Evolutionary conservation across 2,797 vertebrate genomes (phyloP).

Genomic region (Cuculus canorus): DNA sequence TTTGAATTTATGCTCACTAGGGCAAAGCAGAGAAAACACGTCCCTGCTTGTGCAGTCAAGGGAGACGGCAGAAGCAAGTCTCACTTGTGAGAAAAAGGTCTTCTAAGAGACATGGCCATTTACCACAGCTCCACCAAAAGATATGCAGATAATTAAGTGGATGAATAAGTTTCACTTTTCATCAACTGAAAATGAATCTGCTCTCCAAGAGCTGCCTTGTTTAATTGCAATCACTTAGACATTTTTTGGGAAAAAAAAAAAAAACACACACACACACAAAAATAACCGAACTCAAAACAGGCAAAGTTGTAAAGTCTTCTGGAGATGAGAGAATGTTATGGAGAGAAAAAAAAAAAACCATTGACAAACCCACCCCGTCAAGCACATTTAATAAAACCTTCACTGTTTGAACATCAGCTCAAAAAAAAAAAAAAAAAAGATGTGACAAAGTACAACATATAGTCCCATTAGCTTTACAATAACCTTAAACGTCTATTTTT

Average conservation of each 20-base stretch:
- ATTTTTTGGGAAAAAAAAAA: fast-evolving
- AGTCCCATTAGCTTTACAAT: neutral
- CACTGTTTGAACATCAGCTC: neutral
- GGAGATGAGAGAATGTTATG: neutral
- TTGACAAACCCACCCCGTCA: neutral
- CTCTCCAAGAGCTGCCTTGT: neutral
- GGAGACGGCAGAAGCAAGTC: neutral
- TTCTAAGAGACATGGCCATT: neutral
- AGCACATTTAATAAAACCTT: fast-evolving
- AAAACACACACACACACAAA: no score
- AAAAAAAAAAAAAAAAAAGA: neutral
- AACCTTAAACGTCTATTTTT: fast-evolving
- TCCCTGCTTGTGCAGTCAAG: neutral
- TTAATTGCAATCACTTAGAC: neutral
- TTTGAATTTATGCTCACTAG: neutral
- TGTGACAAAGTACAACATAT: neutral
- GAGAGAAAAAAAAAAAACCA: neutral
- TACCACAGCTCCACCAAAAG: neutral
- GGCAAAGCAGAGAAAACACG: neutral
- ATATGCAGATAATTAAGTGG: neutral
- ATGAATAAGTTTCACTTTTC: neutral
- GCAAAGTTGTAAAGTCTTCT: neutral
- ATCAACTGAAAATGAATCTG: neutral
- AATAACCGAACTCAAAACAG: neutral
- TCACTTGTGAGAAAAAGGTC: neutral